phyloP scores from a whole-genome alignment of 92 coral and sea anemone species.

The Heliopora coerulea region DNA sequence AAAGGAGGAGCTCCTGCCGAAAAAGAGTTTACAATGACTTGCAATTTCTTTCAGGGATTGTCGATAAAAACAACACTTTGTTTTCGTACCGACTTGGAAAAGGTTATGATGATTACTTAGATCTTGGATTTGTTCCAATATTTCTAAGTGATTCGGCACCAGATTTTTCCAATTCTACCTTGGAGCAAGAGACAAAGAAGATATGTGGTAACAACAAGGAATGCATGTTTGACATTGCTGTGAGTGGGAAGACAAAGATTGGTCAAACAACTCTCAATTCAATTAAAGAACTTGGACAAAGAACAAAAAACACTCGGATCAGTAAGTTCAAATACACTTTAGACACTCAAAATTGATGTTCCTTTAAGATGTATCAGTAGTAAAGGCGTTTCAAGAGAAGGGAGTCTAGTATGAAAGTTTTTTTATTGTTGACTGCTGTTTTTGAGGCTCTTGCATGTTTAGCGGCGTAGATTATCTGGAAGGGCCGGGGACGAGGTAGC shows the following conservation, averaged over 20 bases:
- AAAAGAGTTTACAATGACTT: too few species aligned
- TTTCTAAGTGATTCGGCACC: constrained; percentile 49
- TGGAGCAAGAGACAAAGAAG: constrained; percentile 55
- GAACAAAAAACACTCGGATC: not conserved
- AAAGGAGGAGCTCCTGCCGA: too few species aligned
- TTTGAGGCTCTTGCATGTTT: too few species aligned
- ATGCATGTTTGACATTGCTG: constrained; percentile 70
- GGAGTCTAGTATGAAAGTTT: too few species aligned
- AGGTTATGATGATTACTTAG: constrained; percentile 2
- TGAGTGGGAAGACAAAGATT: constrained; percentile 64
- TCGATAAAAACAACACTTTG: constrained; percentile 7
- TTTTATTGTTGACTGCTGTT: too few species aligned
- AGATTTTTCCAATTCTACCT: constrained; percentile 38
- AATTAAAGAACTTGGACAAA: not conserved
- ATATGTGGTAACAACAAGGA: constrained; percentile 59
- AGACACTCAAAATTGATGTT: too few species aligned
- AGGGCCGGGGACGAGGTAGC: too few species aligned
- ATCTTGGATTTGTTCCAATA: constrained; percentile 52
- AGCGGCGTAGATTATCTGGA: too few species aligned
- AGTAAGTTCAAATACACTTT: not conserved
- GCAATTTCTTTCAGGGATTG: constrained; percentile 26
- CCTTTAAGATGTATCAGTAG: too few species aligned
- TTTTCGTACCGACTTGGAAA: constrained; percentile 7
- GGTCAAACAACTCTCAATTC: constrained; percentile 61
- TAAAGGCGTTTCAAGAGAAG: too few species aligned